Evolutionary conservation across 2,113 vertebrate species (phyloP).

Genomic region (Python bivittatus): DNA sequence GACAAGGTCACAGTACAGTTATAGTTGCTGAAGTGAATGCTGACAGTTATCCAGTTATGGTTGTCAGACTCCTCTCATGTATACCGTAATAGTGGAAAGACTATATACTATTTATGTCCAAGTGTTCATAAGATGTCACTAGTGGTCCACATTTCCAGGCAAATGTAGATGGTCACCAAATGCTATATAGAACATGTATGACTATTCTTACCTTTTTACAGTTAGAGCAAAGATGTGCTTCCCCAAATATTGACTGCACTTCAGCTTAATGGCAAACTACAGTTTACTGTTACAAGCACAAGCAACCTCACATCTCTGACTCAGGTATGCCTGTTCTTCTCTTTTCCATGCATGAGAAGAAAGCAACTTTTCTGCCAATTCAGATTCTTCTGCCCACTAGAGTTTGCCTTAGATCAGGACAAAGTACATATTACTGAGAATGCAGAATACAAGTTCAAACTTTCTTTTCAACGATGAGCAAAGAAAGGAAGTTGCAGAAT

Average conservation of each 20-base stretch:
- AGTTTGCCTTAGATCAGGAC: too few relatives aligned
- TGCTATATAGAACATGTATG: neutral
- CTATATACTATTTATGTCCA: neutral
- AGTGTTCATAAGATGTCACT: neutral
- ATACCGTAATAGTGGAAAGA: neutral
- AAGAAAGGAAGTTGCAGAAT: too few relatives aligned
- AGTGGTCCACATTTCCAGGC: neutral
- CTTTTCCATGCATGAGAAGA: too few relatives aligned
- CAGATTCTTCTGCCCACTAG: too few relatives aligned
- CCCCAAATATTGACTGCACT: neutral
- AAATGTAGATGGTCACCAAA: neutral
- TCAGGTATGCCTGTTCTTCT: too few relatives aligned
- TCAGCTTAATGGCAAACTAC: neutral
- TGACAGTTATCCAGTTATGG: conserved; percentile 16
- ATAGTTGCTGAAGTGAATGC: neutral
- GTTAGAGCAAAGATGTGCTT: neutral
- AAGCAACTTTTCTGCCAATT: too few relatives aligned
- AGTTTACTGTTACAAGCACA: neutral
- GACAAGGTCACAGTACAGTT: conserved; percentile 10
- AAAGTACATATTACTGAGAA: too few relatives aligned
- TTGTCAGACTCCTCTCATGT: conserved; percentile 8
- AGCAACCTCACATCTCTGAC: too few relatives aligned
- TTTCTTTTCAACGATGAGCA: too few relatives aligned
- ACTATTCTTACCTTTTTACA: neutral
- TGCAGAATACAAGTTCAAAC: too few relatives aligned